These are phyloP conservation scores for Lasioglossum baleicum DNA, from an alignment of 1,140 invertebrate species.

Conservation along the genomic window DNA sequence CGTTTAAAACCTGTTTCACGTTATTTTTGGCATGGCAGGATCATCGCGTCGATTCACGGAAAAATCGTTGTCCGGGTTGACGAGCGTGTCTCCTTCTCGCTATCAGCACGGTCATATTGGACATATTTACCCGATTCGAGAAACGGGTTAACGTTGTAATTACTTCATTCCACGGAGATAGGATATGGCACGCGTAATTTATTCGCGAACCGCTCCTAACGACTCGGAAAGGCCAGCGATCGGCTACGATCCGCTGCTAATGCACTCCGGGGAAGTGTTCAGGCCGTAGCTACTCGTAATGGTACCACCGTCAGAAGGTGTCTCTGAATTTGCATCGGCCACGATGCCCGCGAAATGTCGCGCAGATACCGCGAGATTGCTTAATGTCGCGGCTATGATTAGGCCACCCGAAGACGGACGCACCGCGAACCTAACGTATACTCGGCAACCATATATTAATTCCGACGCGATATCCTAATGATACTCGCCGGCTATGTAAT, in stretches of 20 bases:
- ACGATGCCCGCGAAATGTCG: neutral
- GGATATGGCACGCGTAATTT: slow-evolving; percentile 23
- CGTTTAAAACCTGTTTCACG: neutral
- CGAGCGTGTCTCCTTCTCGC: neutral
- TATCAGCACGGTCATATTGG: neutral
- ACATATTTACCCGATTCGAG: slow-evolving; percentile 6
- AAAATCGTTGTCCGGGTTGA: neutral
- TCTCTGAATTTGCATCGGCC: slow-evolving; percentile 9
- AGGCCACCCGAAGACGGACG: neutral
- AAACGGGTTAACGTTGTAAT: slow-evolving; percentile 9
- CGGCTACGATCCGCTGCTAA: neutral
- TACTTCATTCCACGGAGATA: neutral
- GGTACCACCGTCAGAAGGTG: neutral
- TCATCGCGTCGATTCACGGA: neutral
- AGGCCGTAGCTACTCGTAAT: slow-evolving; percentile 9
- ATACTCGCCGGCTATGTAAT: neutral
- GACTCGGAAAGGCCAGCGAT: neutral
- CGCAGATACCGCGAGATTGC: neutral
- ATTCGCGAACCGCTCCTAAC: slow-evolving; percentile 23
- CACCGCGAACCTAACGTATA: neutral
- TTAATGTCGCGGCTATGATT: neutral
- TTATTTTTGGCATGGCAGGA: slow-evolving; percentile 8
- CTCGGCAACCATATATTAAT: slow-evolving; percentile 10
- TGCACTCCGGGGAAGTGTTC: slow-evolving; percentile 8
- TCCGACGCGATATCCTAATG: neutral